Percentiles rank a stretch among this genome's conserved stretches.
These are phyloP conservation scores for Palloptera scutellata DNA, from an alignment of 2,888 invertebrate species.

Conservation along the genomic window DNA sequence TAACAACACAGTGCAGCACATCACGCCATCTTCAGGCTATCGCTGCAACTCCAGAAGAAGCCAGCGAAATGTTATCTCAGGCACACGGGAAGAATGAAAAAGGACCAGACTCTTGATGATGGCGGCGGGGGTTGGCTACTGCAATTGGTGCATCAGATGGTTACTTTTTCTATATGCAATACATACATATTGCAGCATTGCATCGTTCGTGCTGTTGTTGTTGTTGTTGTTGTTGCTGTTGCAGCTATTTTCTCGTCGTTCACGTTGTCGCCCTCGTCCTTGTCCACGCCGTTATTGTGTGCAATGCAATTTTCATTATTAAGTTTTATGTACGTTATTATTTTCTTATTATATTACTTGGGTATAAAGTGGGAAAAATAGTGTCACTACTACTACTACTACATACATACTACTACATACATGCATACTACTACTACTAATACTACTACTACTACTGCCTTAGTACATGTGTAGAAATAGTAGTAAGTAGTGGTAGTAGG, in stretches of 20 bases:
- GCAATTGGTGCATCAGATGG: background rate
- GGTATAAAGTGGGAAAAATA: constrained; percentile 4
- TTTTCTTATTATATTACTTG: constrained; percentile 36
- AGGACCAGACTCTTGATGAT: too few relatives aligned
- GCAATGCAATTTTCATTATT: constrained; percentile 36
- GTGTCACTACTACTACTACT: too few relatives aligned
- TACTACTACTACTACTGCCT: too few relatives aligned
- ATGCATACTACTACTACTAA: too few relatives aligned
- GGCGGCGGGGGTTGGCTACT: background rate
- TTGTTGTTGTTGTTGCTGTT: background rate
- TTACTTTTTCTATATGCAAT: background rate
- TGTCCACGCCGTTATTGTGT: constrained; percentile 7
- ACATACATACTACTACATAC: too few relatives aligned
- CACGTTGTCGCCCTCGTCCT: background rate
- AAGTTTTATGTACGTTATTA: constrained; percentile 37
- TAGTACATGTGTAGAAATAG: too few relatives aligned
- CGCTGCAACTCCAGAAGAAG: too few relatives aligned
- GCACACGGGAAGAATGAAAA: too few relatives aligned
- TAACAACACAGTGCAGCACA: constrained; percentile 13
- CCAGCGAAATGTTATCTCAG: too few relatives aligned
- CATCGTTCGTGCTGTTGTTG: background rate
- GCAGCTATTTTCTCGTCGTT: background rate
- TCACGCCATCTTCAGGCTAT: constrained; percentile 15
- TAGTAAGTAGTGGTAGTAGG: too few relatives aligned
- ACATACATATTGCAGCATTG: background rate